These are phyloP conservation scores for Phthorimaea operculella DNA, from an alignment of 1,140 invertebrate genomes.

Conservation along the genomic window DNA sequence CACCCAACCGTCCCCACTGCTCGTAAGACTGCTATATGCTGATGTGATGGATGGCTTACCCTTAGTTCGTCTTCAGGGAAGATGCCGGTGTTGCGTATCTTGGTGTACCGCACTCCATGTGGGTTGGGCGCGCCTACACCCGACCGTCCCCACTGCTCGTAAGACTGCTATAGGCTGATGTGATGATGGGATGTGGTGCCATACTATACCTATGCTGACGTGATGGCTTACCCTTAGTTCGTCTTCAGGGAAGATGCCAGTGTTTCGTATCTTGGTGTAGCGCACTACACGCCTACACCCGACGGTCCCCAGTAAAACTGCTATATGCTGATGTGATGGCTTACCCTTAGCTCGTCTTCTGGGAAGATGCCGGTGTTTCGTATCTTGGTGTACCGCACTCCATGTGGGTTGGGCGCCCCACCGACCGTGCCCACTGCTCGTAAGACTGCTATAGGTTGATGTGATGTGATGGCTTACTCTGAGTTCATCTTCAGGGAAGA, in stretches of 20 bases:
- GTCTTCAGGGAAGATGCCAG: conserved; percentile 54
- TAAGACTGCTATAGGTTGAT: too few relatives aligned
- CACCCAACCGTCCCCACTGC: conserved; percentile 57
- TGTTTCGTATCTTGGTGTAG: conserved; percentile 36
- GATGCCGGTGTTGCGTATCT: conserved; percentile 42
- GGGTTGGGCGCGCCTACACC: conserved; percentile 58
- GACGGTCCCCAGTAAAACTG: too few relatives aligned
- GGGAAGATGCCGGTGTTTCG: conserved; percentile 47
- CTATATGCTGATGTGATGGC: too few relatives aligned
- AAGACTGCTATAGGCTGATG: too few relatives aligned
- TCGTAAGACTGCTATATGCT: too few relatives aligned
- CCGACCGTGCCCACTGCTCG: conserved; percentile 54
- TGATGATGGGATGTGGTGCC: too few relatives aligned
- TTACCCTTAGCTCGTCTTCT: conserved; percentile 54
- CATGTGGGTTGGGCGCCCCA: conserved; percentile 50
- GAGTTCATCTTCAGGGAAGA: conserved; percentile 57
- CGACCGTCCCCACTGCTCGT: conserved; percentile 54
- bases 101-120: conserved; percentile 36
- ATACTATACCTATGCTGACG: too few relatives aligned
- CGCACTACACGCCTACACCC: too few relatives aligned
- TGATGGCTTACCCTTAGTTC: conserved; percentile 53
- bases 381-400: conserved; percentile 41
- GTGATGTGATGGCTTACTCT: too few relatives aligned
- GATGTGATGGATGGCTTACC: too few relatives aligned
- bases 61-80: conserved; percentile 57